These are phyloP conservation scores for Entelurus aequoreus DNA, from an alignment of 2,113 vertebrate species.

Conservation along the genomic window DNA sequence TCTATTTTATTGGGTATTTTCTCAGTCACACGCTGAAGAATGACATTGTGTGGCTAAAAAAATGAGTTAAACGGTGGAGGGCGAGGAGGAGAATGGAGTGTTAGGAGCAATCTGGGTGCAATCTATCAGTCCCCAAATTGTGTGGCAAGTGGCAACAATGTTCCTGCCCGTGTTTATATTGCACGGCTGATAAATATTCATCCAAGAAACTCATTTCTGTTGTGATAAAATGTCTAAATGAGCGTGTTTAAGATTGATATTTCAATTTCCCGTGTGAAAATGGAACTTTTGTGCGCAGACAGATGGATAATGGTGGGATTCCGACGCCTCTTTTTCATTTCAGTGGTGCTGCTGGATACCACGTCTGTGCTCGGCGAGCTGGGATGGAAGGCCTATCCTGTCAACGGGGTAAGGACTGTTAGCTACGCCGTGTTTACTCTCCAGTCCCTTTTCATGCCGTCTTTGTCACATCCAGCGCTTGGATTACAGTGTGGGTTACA, in stretches of 20 bases:
- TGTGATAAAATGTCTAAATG: conserved; percentile 45
- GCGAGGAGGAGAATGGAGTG: conserved; percentile 41
- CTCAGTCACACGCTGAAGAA: conserved; percentile 15
- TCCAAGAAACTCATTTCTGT: conserved; percentile 37
- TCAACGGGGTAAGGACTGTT: conserved; percentile 86
- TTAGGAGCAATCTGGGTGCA: conserved; percentile 62
- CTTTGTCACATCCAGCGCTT: conserved; percentile 17
- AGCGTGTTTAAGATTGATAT: conserved; percentile 44
- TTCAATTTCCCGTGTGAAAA: conserved; percentile 49
- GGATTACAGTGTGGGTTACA: conserved; percentile 29
- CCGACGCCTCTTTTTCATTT: conserved; percentile 50
- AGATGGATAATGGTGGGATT: conserved; percentile 44
- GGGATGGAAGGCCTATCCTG: conserved; percentile 91
- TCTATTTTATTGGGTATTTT: background rate
- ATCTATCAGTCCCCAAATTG: conserved; percentile 61
- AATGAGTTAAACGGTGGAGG: conserved; percentile 23
- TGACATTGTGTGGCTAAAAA: conserved; percentile 12
- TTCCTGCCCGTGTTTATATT: conserved; percentile 17
- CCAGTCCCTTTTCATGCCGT: conserved; percentile 2
- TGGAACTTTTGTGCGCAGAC: conserved; percentile 35
- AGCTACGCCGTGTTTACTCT: conserved; percentile 6
- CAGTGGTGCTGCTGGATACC: conserved; percentile 92
- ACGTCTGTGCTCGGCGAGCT: conserved; percentile 86
- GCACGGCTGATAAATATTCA: conserved; percentile 51
- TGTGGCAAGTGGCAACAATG: conserved; percentile 30